Percentiles rank a stretch among this genome's conserved stretches.
Evolutionary conservation across 2,888 invertebrate genomes (phyloP).

Genomic region (Biston betularia): DNA sequence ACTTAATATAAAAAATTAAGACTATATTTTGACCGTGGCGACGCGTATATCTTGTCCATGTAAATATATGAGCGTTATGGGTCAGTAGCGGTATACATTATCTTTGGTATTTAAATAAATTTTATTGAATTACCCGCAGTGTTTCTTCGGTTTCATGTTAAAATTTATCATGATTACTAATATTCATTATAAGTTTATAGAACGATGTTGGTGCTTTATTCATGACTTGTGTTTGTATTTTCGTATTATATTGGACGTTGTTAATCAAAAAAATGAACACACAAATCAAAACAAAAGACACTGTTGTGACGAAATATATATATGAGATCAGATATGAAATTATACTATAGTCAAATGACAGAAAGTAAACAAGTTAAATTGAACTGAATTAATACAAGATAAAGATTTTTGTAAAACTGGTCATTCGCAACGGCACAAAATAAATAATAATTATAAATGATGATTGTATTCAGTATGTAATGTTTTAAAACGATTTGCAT

Average conservation of each 20-base stretch:
- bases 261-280: background rate
- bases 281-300: background rate
- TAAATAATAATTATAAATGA: conserved; percentile 26
- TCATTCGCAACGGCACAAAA: conserved; percentile 19
- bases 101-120: conserved; percentile 54
- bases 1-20: conserved; percentile 74
- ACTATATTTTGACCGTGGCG: conserved; percentile 72
- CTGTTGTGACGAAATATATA: background rate
- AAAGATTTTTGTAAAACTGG: no score
- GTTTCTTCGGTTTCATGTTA: conserved; percentile 38
- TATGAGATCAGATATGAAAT: background rate
- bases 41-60: conserved; percentile 61
- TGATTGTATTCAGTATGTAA: conserved; percentile 10
- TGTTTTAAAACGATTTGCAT: conserved; percentile 63
- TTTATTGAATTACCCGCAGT: conserved; percentile 53
- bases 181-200: conserved; percentile 35
- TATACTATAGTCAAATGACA: background rate
- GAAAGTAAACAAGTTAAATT: no score
- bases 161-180: conserved; percentile 32
- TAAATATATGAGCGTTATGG: conserved; percentile 62
- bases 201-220: conserved; percentile 40
- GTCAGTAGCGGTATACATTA: conserved; percentile 62
- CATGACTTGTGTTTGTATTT: background rate
- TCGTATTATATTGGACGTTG: background rate
- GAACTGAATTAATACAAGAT: no score